Percentiles rank a stretch among this genome's conserved stretches.
Evolutionary conservation across 2,797 vertebrate genomes (phyloP).

Genomic region (Hippocampus kuda): DNA sequence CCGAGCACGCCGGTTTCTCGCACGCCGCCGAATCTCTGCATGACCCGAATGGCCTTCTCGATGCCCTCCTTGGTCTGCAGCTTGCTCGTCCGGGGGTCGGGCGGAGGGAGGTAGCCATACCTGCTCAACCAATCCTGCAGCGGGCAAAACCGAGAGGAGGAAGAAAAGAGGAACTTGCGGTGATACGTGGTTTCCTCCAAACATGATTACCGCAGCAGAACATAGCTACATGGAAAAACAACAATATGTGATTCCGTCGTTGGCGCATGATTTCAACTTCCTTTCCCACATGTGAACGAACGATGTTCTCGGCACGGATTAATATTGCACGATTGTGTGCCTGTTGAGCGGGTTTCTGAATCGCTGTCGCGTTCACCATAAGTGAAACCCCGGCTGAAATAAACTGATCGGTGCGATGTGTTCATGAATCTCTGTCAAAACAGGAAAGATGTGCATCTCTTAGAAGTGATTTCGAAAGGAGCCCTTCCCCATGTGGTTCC

Average conservation of each 20-base stretch:
- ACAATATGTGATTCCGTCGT: background rate
- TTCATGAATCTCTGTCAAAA: conserved; percentile 2
- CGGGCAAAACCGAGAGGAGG: background rate
- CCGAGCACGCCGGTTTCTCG: conserved; percentile 72
- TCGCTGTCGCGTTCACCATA: background rate
- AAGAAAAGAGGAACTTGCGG: background rate
- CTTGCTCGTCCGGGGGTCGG: conserved; percentile 69
- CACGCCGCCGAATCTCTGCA: conserved; percentile 82
- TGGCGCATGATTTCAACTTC: background rate
- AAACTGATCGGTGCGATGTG: background rate
- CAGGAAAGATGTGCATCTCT: background rate
- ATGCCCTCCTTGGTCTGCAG: conserved; percentile 75
- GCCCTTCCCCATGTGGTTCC: background rate
- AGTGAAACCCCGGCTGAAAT: background rate
- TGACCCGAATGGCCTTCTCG: conserved; percentile 67
- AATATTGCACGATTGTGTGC: background rate
- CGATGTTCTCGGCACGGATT: background rate
- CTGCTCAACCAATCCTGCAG: conserved; percentile 80
- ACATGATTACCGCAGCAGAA: conserved; percentile 3
- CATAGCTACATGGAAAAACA: background rate
- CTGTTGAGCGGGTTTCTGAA: background rate
- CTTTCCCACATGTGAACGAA: background rate
- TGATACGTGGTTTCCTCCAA: background rate
- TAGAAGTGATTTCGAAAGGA: background rate
- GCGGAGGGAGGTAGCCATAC: conserved; percentile 81